Base-by-base conservation (phyloP, 1,140 invertebrate genomes). In the Platyura marginata region DNA sequence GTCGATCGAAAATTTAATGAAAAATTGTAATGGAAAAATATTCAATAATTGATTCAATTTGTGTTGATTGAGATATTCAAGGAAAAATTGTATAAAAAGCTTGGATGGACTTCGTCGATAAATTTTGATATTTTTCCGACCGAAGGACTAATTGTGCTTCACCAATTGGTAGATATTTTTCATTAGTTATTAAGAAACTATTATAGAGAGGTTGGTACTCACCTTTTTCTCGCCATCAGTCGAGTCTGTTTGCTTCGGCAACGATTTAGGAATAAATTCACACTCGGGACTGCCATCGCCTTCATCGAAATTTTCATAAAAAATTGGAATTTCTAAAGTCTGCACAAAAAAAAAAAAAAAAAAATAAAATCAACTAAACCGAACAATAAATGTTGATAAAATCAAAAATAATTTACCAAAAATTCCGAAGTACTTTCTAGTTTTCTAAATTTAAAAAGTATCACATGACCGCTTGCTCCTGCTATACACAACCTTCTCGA, bases 401-500 rank as follows among this genome's bases (percentile, higher is more conserved):
- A 21, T 2, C 36, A 43, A 32, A 19, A 42, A 34, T 44, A 44
- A 68, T 74, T 72, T 61, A 90, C 88, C 52, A 79, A 70, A 37
- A 87, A 79, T 66, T 96, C 92, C 16, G 79, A 74, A 49, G 71
- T 74, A 48, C 74, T 74, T 61, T 98, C 94, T 43, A 77, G 73
- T 67, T 95, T 96, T 45, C 81, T 80, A 67, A 94, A 98, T 61
- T 88, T 89, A 68, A 94, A 98, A 20, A 97, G 67, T 49, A 96
- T 79, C 50, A 98, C 84, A 66, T 98, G 91, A 46, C 83, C 81
- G 50, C 82, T 80, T 23, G 85, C 78, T 10, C 92, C 88, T 43
- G 90, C 92, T 16, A 97, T 74, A 49, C 79, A 81, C 44, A 98
- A 67, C 47, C 88, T 77, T 39, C 70, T 73, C 50, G 89, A 94